phyloP scores from a whole-genome alignment of 2,888 invertebrate genomes.

The Phyllotreta striolata region DNA sequence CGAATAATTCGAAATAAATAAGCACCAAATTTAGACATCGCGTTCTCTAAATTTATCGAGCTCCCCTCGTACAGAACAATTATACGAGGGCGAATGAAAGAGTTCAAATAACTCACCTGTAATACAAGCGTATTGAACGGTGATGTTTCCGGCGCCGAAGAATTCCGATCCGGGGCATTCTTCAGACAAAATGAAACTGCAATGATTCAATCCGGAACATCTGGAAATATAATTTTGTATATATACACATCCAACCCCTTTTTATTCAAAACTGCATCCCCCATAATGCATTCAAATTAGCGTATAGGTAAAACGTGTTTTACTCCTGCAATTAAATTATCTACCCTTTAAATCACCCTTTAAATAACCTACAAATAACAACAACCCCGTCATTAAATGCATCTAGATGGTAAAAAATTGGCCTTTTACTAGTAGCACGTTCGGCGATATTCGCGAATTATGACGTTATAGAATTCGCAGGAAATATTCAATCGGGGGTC shows the following conservation, averaged over 20 bases:
- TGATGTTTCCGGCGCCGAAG: constrained; percentile 73
- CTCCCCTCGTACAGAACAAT: background rate
- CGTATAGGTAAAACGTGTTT: constrained; percentile 1
- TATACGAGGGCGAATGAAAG: background rate
- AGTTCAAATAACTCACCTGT: constrained; percentile 67
- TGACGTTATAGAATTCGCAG: constrained; percentile 1
- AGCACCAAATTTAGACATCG: background rate
- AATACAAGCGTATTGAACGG: constrained; percentile 77
- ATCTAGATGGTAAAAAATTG: background rate
- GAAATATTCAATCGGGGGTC: constrained; percentile 1
- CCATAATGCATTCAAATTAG: background rate
- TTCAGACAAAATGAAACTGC: constrained; percentile 72
- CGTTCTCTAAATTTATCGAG: background rate
- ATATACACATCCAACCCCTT: background rate
- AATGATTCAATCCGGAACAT: constrained; percentile 79
- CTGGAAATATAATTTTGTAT: constrained; percentile 61
- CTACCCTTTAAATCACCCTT: constrained; percentile 10
- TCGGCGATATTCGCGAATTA: background rate
- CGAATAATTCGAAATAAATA: no score
- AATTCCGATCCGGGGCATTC: constrained; percentile 71
- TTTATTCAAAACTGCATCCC: background rate
- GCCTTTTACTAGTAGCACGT: background rate
- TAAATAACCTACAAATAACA: constrained; percentile 5
- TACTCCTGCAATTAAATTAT: background rate
- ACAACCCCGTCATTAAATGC: constrained; percentile 7